Evolutionary conservation across 2,888 invertebrate species (phyloP), one percentile per base, ranked within the genome.

Genomic region (Arctia plantaginis): DNA sequence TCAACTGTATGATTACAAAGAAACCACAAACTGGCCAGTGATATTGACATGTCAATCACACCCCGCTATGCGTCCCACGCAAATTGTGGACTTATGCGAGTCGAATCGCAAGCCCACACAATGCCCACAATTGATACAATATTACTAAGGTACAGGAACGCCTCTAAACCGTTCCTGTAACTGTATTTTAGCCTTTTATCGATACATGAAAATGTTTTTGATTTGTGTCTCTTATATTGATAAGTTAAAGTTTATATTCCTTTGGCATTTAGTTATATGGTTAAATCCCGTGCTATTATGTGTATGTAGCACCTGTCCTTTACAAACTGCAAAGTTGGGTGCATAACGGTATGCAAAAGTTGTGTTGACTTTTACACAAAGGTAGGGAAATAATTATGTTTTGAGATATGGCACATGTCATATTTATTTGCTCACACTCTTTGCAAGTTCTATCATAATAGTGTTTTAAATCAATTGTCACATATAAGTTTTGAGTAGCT

Each of bases 51-150:
- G n/a, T n/a, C n/a, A n/a, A n/a, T n/a, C n/a, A n/a, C n/a, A n/a
- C n/a, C n/a, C n/a, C n/a, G n/a, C n/a, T n/a, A n/a, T n/a, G n/a
- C n/a, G n/a, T 77, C 73, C 80, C 80, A 80, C 80, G 80, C 85
- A 83, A 83, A 77, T 71, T 75, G 76, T 65, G 80, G 76, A 79
- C 80, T 85, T 85, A 87, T 87, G 89, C 87, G 90, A 86, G 89
- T 89, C 89, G 80, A 91, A 92, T 92, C 90, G 90, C 85, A 71
- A 79, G 75, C 75, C 64, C 51, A 69, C 39, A 72, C 73, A 71
- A 70, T 86, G 76, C 74, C 74, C 82, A 91, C 92, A 92, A 93
- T 91, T 91, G 90, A 90, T 82, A 91, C 93, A 92, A 90, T 90
- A 79, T 39, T n/a, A 51, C 18, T 71, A n/a, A n/a, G n/a, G n/a